phyloP scores from a whole-genome alignment of 2,888 invertebrate genomes.

The Scaptomyza parva region DNA sequence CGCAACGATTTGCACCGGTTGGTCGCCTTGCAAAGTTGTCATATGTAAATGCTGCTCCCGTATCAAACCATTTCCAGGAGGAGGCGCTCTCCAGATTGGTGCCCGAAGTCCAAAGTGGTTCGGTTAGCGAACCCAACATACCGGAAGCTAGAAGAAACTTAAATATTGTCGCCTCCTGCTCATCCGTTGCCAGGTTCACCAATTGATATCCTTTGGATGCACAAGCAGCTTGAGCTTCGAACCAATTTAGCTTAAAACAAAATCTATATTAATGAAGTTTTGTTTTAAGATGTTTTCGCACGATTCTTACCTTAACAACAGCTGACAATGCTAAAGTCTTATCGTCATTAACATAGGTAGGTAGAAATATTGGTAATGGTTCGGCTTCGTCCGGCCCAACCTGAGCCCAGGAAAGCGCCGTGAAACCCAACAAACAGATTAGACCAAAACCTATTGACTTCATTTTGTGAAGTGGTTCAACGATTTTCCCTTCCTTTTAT shows the following conservation, averaged over 20 bases:
- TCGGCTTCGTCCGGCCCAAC: neutral
- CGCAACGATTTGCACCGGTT: neutral
- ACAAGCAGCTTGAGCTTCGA: constrained; percentile 30
- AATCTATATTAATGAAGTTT: neutral
- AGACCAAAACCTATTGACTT: constrained; percentile 28
- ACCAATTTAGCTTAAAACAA: constrained; percentile 30
- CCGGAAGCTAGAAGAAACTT: neutral
- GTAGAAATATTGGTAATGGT: neutral
- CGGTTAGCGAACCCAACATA: neutral
- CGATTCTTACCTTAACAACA: neutral
- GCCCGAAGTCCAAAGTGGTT: constrained; percentile 35
- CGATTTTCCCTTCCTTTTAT: constrained; percentile 31
- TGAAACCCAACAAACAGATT: constrained; percentile 18
- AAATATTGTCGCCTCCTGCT: neutral
- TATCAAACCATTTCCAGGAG: constrained; percentile 27
- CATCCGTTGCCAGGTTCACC: neutral
- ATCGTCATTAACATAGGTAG: neutral
- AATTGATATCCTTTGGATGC: constrained; percentile 9
- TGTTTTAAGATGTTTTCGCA: neutral
- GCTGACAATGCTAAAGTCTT: neutral
- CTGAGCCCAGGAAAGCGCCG: constrained; percentile 2
- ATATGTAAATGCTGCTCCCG: neutral
- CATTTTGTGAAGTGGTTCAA: constrained; percentile 26
- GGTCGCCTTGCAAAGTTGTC: constrained; percentile 7
- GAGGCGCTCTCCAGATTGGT: constrained; percentile 18